Percentiles rank a stretch among this genome's conserved stretches.
These are phyloP conservation scores for Trachymyrmex septentrionalis DNA, from an alignment of 1,140 invertebrate species.

Conservation along the genomic window DNA sequence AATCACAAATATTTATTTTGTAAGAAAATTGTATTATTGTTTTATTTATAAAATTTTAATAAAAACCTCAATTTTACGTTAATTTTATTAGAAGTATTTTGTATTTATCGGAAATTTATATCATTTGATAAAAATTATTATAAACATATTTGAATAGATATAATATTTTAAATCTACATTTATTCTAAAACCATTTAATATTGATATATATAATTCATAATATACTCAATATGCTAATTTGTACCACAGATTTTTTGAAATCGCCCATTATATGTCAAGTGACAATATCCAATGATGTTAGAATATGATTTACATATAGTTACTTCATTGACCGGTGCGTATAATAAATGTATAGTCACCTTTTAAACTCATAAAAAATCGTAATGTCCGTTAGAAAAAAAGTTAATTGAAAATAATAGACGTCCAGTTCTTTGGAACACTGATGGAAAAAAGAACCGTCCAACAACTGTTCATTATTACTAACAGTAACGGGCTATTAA, in stretches of 20 bases:
- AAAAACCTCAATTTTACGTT: background rate
- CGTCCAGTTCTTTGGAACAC: background rate
- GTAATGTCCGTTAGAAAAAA: background rate
- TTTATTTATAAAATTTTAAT: background rate
- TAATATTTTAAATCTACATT: background rate
- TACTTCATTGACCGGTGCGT: background rate
- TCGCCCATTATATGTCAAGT: conserved; percentile 11
- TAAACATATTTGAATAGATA: background rate
- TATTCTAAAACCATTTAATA: background rate
- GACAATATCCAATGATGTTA: background rate
- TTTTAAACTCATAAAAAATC: background rate
- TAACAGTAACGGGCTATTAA: conserved; percentile 15
- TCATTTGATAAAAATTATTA: background rate
- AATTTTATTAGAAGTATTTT: conserved; percentile 12
- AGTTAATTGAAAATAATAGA: conserved; percentile 18
- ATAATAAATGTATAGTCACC: conserved; percentile 15
- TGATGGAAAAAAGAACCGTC: background rate
- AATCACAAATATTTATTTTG: background rate
- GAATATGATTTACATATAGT: background rate
- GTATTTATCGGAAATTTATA: background rate
- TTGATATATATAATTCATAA: background rate
- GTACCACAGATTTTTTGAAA: background rate
- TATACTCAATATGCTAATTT: conserved; percentile 1
- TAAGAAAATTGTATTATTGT: background rate
- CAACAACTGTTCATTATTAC: background rate